Evolutionary conservation across 2,113 vertebrate genomes (phyloP).

Genomic region (Zosterops pallidus): DNA sequence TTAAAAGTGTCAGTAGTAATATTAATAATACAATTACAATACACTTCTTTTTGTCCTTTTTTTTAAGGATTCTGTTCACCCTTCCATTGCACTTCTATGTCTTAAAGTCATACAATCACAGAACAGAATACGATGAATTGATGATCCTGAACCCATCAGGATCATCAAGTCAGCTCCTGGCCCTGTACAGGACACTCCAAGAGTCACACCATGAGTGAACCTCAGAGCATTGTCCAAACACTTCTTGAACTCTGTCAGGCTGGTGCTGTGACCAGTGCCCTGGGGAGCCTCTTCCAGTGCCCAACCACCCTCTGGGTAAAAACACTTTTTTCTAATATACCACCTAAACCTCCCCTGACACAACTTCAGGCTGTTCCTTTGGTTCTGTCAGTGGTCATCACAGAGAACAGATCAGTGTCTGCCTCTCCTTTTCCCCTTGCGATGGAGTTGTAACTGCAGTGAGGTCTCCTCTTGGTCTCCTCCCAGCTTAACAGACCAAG

Average conservation of each 20-base stretch:
- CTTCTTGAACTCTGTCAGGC: background rate
- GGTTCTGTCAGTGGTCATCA: rapidly evolving
- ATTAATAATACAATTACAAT: background rate
- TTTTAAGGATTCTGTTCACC: background rate
- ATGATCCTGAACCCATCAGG: background rate
- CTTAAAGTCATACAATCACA: background rate
- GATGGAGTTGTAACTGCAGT: background rate
- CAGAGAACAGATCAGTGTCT: background rate
- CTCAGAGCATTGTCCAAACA: background rate
- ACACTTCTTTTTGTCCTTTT: background rate
- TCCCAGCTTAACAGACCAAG: background rate
- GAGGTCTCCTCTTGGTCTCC: background rate
- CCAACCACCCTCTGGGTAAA: rapidly evolving
- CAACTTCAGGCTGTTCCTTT: rapidly evolving
- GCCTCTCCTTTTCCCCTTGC: rapidly evolving
- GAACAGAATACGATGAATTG: background rate
- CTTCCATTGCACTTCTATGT: background rate
- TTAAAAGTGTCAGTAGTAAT: background rate
- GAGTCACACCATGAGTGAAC: no score
- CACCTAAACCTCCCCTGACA: background rate
- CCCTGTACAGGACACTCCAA: background rate
- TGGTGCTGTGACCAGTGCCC: background rate
- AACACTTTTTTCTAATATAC: no score
- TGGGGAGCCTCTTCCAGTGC: background rate
- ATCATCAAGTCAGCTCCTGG: background rate